phyloP scores from a whole-genome alignment of 2,797 vertebrate species.

The Selene dorsalis region DNA sequence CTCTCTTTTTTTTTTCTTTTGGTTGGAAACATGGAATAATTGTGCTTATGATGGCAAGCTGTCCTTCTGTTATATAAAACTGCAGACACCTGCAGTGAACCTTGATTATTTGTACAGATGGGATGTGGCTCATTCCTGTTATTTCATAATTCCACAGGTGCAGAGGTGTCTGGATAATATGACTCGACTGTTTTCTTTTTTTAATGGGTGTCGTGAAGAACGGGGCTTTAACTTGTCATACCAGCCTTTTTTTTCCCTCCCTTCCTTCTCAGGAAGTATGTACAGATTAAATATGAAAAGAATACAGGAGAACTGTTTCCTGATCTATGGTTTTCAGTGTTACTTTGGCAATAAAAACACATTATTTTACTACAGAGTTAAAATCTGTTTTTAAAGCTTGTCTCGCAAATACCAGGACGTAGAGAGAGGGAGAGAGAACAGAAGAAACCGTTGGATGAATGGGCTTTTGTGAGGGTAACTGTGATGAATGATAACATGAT shows the following conservation, averaged over 20 bases:
- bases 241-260: conserved; percentile 46
- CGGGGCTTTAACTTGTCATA: conserved; percentile 58
- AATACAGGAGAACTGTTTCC: conserved; percentile 41
- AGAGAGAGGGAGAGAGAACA: not conserved
- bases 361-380: conserved; percentile 49
- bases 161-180: conserved; percentile 63
- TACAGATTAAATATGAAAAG: conserved; percentile 57
- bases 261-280: conserved; percentile 63
- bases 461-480: conserved; percentile 24
- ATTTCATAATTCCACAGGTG: conserved; percentile 72
- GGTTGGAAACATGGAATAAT: conserved; percentile 67
- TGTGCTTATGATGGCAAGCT: conserved; percentile 65
- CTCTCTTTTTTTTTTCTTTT: conserved; percentile 17
- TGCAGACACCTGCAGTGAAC: conserved; percentile 71
- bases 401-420: conserved; percentile 11
- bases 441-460: conserved; percentile 26
- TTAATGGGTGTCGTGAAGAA: conserved; percentile 45
- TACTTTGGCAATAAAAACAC: conserved; percentile 65
- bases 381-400: conserved; percentile 20
- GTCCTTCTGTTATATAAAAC: conserved; percentile 62
- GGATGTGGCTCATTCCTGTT: conserved; percentile 72
- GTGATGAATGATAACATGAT: conserved; percentile 38
- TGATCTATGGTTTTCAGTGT: conserved; percentile 48
- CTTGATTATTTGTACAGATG: conserved; percentile 74
- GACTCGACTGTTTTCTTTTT: conserved; percentile 33